A percentile compares a stretch with the other conserved stretches of the same genome.
Conservation (phyloP, 2,113 vertebrate genomes). For the Mormyrus lacerda region DNA sequence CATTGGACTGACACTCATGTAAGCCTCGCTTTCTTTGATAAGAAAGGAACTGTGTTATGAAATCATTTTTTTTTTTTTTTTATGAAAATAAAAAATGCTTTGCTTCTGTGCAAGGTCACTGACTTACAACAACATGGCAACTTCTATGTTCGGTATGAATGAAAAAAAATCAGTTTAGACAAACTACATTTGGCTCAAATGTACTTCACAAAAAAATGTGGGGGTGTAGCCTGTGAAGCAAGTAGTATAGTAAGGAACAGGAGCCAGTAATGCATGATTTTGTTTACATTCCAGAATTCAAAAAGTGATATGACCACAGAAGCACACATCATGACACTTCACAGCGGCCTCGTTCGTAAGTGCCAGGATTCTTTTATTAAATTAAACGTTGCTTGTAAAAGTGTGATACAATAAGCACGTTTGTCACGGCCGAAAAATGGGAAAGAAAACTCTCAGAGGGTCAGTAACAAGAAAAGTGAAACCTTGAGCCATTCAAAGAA, state of each 20-base stretch:
- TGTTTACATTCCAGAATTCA: background rate
- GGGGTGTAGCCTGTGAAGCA: background rate
- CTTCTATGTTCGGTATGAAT: background rate
- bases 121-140: background rate
- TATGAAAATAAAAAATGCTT: background rate
- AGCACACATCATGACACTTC: background rate
- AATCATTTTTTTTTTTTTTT: background rate
- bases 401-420: background rate
- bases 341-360: background rate
- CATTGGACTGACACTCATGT: background rate
- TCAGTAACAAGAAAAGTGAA: background rate
- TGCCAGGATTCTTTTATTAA: background rate
- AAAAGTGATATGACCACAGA: background rate
- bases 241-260: background rate
- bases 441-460: background rate
- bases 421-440: background rate
- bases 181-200: conserved; percentile 50
- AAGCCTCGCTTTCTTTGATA: background rate
- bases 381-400: background rate
- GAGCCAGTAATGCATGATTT: background rate
- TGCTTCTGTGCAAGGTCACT: background rate
- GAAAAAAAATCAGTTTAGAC: conserved; percentile 25
- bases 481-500: background rate
- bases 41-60: background rate
- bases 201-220: conserved; percentile 45